phyloP scores from a whole-genome alignment of 2,797 vertebrate genomes.

The Tiaroga cobitis region DNA sequence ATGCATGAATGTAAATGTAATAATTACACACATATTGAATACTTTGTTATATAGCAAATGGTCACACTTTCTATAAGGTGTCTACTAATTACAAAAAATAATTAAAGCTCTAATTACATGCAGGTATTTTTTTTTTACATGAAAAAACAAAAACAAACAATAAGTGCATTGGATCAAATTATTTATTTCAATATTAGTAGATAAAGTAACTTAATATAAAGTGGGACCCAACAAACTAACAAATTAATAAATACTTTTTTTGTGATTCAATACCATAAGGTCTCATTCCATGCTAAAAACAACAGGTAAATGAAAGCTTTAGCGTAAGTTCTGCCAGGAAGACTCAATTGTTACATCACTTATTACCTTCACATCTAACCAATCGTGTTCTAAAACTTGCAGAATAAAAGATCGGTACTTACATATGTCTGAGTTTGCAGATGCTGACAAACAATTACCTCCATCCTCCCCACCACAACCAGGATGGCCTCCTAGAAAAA shows the following conservation, averaged over 20 bases:
- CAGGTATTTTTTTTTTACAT: not conserved
- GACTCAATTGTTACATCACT: no score
- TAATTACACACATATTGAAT: not conserved
- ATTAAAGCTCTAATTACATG: not conserved
- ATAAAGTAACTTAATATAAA: not conserved
- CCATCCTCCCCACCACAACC: no score
- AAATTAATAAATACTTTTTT: not conserved
- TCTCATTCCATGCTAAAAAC: no score
- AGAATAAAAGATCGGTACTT: no score
- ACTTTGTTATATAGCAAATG: not conserved
- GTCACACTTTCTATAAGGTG: not conserved
- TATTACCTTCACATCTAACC: no score
- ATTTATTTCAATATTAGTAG: not conserved
- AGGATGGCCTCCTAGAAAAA: no score
- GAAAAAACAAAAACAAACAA: not conserved
- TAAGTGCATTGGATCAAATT: not conserved
- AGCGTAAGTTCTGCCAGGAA: no score
- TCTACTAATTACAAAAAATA: not conserved
- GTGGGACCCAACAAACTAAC: not conserved
- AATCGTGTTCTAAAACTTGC: no score
- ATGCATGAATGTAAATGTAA: no score
- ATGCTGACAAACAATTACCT: no score
- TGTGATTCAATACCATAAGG: not conserved
- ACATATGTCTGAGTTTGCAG: no score
- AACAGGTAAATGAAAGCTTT: no score